Evolutionary conservation across 2,797 vertebrate species (phyloP).

Genomic region (Pantherophis alleghaniensis): DNA sequence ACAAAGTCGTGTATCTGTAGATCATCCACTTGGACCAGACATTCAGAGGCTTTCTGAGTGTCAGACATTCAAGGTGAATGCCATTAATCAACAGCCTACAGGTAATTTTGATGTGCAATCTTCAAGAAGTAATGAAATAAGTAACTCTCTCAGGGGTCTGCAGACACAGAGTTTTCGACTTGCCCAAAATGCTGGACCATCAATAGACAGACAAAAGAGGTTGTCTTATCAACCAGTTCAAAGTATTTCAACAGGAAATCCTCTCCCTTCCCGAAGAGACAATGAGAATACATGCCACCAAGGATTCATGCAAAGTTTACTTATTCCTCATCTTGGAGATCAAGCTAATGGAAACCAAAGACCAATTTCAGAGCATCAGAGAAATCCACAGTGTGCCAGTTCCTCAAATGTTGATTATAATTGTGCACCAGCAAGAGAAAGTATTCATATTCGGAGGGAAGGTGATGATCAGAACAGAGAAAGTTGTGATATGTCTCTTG

Average conservation of each 20-base stretch:
- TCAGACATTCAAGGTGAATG: constrained; percentile 86
- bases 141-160: constrained; percentile 82
- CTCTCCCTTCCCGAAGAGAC: constrained; percentile 76
- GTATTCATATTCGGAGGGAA: constrained; percentile 74
- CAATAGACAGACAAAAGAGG: constrained; percentile 84
- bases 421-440: constrained; percentile 80
- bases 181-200: constrained; percentile 74
- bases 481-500: constrained; percentile 79
- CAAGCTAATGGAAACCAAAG: constrained; percentile 81
- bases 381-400: constrained; percentile 86
- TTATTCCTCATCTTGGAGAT: constrained; percentile 89
- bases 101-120: constrained; percentile 88
- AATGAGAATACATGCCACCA: constrained; percentile 90
- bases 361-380: constrained; percentile 82
- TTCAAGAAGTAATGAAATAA: constrained; percentile 88
- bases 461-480: constrained; percentile 74
- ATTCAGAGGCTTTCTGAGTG: constrained; percentile 88
- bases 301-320: constrained; percentile 95
- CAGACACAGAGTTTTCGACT: constrained; percentile 90
- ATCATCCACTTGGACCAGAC: constrained; percentile 81
- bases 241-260: constrained; percentile 79
- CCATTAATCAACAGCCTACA: constrained; percentile 76
- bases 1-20: constrained; percentile 82
- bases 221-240: constrained; percentile 85
- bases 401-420: constrained; percentile 88